phyloP scores from a whole-genome alignment of 2,888 invertebrate species.

The Perizoma affinitatum region DNA sequence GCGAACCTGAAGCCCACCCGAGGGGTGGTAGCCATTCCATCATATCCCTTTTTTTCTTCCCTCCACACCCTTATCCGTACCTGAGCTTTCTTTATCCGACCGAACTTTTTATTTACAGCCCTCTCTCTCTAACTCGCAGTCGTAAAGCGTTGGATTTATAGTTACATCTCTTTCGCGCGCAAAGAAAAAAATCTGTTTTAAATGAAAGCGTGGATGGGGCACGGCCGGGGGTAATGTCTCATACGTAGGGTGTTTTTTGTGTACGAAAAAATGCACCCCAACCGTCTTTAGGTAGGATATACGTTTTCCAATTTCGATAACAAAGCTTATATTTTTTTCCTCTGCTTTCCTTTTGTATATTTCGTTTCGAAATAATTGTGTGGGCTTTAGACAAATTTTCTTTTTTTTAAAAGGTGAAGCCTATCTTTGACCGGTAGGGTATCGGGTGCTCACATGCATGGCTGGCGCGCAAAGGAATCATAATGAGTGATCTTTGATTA shows the following conservation, averaged over 20 bases:
- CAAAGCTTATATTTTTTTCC: slow-evolving; percentile 74
- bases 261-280: slow-evolving; percentile 77
- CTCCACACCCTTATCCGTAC: slow-evolving; percentile 83
- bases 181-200: slow-evolving; percentile 82
- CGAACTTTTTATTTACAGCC: slow-evolving; percentile 76
- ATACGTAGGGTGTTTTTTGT: slow-evolving; percentile 78
- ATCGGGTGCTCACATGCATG: slow-evolving; percentile 59
- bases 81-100: slow-evolving; percentile 83
- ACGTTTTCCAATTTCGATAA: slow-evolving; percentile 81
- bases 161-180: slow-evolving; percentile 56
- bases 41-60: slow-evolving; percentile 81
- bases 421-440: slow-evolving; percentile 52
- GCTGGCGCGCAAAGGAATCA: slow-evolving; percentile 46
- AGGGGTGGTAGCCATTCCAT: slow-evolving; percentile 72
- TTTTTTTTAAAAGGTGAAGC: slow-evolving; percentile 49
- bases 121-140: slow-evolving; percentile 58
- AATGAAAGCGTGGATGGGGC: slow-evolving; percentile 74
- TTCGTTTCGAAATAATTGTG: slow-evolving; percentile 66
- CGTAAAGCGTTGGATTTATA: slow-evolving; percentile 36
- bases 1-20: slow-evolving; percentile 64
- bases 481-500: slow-evolving; percentile 47
- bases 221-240: slow-evolving; percentile 78
- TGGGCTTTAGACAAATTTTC: slow-evolving; percentile 62
- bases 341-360: slow-evolving; percentile 60
- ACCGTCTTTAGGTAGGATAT: slow-evolving; percentile 71